Evolutionary conservation across 2,113 vertebrate genomes (phyloP).

Genomic region (Equus quagga): DNA sequence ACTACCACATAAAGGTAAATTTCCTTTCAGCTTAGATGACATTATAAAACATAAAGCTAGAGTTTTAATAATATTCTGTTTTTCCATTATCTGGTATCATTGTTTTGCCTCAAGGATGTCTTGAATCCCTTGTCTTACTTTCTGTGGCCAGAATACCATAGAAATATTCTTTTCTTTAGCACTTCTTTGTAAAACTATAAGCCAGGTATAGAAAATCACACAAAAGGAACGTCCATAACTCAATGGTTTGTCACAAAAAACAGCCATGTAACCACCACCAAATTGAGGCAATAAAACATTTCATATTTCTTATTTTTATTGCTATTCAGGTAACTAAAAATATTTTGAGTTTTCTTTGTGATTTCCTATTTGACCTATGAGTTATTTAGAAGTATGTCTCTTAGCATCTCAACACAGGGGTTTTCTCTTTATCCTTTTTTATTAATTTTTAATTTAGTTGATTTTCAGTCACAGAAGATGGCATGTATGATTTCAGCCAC

Average conservation of each 20-base stretch:
- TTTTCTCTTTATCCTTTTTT: background rate
- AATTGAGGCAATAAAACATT: background rate
- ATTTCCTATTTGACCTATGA: too few species aligned
- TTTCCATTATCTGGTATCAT: background rate
- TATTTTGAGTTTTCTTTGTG: background rate
- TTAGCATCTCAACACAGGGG: background rate
- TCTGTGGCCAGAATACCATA: background rate
- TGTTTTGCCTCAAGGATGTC: background rate
- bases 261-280: background rate
- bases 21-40: background rate
- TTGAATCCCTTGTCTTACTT: background rate
- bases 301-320: background rate
- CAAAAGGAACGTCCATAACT: background rate
- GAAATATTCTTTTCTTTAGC: background rate
- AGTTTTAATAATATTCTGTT: background rate
- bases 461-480: background rate
- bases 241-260: background rate
- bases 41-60: background rate
- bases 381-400: too few species aligned
- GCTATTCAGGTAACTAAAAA: background rate
- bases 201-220: background rate
- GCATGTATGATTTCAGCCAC: background rate
- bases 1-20: background rate
- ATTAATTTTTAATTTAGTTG: background rate
- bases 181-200: background rate